A percentile compares a stretch with the other conserved stretches of the same genome.
Evolutionary conservation across 1,140 invertebrate genomes (phyloP).

Genomic region (Notospermus geniculatus): DNA sequence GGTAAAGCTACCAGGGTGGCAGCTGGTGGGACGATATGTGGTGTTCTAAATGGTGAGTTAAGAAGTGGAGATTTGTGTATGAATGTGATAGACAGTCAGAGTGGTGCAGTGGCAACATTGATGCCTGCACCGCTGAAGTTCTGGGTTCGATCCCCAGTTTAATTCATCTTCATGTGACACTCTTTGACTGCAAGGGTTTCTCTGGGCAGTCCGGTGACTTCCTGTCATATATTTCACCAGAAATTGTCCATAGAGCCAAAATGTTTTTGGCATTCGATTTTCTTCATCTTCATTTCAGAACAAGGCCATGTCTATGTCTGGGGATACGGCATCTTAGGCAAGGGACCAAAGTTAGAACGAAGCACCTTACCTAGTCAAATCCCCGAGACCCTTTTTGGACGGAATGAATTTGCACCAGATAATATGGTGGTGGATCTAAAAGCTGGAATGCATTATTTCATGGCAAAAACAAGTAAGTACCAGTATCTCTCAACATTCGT

Average conservation of each 20-base stretch:
- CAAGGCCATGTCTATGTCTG: slow-evolving; percentile 82
- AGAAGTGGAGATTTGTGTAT: not conserved
- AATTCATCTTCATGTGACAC: too few species aligned
- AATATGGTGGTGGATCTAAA: slow-evolving; percentile 59
- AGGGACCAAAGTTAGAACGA: slow-evolving; percentile 74
- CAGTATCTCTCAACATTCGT: slow-evolving; percentile 21
- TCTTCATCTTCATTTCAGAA: slow-evolving; percentile 60
- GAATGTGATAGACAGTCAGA: not conserved
- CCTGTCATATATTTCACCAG: not conserved
- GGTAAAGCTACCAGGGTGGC: slow-evolving; percentile 81
- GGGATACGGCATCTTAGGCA: slow-evolving; percentile 89
- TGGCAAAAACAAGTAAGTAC: slow-evolving; percentile 66
- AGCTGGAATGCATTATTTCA: slow-evolving; percentile 75
- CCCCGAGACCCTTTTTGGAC: slow-evolving; percentile 77
- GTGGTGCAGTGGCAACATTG: too few species aligned
- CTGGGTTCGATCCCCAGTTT: too few species aligned
- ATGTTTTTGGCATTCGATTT: slow-evolving; percentile 2
- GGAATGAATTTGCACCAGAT: slow-evolving; percentile 75
- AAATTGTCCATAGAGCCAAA: not conserved
- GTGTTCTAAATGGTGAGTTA: slow-evolving; percentile 75
- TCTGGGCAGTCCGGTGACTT: too few species aligned
- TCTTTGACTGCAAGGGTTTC: too few species aligned
- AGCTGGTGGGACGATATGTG: slow-evolving; percentile 82
- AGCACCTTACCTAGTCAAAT: slow-evolving; percentile 68
- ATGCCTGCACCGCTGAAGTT: too few species aligned